Base-by-base conservation (phyloP, 2,113 vertebrate genomes). In the Pipa parva region DNA sequence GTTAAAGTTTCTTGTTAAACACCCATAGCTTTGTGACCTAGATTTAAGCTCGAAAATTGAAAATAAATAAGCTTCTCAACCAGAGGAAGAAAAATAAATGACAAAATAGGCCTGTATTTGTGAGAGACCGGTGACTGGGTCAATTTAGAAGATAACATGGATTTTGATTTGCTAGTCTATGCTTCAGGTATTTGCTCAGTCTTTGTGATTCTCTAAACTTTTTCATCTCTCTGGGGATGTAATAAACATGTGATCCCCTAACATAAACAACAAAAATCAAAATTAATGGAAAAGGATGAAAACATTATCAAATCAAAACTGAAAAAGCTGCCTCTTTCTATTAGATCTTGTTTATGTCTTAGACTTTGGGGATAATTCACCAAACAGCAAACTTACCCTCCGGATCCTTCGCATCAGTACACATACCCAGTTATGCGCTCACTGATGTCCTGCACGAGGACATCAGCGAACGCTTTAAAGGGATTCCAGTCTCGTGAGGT, bases 211-310 rank as follows among this genome's bases (percentile, higher is more conserved):
- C 49, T 54, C 26, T 21, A 60, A n/a, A 69, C 31, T 52, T 50
- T 69, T 45, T 60, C 33, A 60, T 60, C 65, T 59, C 65, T 22
- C 46, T 29, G 4, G 45, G 57, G 36, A 59, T 69, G 56, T 69
- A 69, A 69, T 69, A 60, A 69, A 60, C 65, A 46, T 60, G 31
- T 60, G 65, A 69, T 69, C 33, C 46, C 46, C 1, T 60, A 69
- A 69, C 48, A 69, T 69, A 69, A 60, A 60, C 65, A 69, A 31
- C 28, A 60, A 13, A 58, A 58, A 64, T 55, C 56, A 17, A 52
- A 69, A 69, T 60, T 60, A 69, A 60, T 60, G 48, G 46, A 37
- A 60, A 52, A 12, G 31, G 57, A 60, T 68, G 31, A 68, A 68
- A 68, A 68, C 28, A n/a, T 31, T 4, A n/a, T 1, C n/a, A 12